Evolutionary conservation across 2,888 invertebrate genomes (phyloP).

Genomic region (Myopa tessellatipennis): DNA sequence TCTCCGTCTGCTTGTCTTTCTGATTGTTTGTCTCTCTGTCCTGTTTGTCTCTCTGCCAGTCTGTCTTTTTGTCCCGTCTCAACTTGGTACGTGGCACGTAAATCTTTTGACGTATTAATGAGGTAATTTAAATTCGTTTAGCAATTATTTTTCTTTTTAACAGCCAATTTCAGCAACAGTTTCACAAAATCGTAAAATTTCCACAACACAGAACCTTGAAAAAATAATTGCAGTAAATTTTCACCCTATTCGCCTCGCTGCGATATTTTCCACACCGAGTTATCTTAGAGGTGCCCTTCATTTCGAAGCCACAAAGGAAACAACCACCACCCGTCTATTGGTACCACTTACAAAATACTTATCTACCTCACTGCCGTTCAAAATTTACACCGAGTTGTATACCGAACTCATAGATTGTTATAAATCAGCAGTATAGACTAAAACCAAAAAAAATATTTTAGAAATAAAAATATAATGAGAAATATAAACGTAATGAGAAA

Average conservation of each 20-base stretch:
- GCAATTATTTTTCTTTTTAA: conserved; percentile 60
- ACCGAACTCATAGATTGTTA: conserved; percentile 47
- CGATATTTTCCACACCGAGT: too few relatives aligned
- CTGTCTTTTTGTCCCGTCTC: too few relatives aligned
- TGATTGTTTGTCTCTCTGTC: too few relatives aligned
- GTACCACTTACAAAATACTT: too few relatives aligned
- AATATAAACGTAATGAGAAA: too few relatives aligned
- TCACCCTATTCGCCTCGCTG: conserved; percentile 22
- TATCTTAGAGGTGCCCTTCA: too few relatives aligned
- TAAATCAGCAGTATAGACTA: conserved; percentile 22
- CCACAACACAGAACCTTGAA: not conserved
- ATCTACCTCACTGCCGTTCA: too few relatives aligned
- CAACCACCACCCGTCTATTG: too few relatives aligned
- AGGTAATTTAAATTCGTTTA: conserved; percentile 65
- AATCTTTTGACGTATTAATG: conserved; percentile 64
- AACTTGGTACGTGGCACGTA: conserved; percentile 46
- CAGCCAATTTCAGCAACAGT: conserved; percentile 50
- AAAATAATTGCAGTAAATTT: not conserved
- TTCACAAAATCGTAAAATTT: conserved; percentile 44
- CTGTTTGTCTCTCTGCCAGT: too few relatives aligned
- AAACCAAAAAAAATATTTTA: conserved; percentile 34
- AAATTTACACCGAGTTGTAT: not conserved
- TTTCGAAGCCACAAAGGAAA: too few relatives aligned
- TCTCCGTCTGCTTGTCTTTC: too few relatives aligned
- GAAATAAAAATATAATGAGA: too few relatives aligned